Evolutionary conservation across 2,888 invertebrate genomes (phyloP).

Genomic region (Mesochorus sp.): DNA sequence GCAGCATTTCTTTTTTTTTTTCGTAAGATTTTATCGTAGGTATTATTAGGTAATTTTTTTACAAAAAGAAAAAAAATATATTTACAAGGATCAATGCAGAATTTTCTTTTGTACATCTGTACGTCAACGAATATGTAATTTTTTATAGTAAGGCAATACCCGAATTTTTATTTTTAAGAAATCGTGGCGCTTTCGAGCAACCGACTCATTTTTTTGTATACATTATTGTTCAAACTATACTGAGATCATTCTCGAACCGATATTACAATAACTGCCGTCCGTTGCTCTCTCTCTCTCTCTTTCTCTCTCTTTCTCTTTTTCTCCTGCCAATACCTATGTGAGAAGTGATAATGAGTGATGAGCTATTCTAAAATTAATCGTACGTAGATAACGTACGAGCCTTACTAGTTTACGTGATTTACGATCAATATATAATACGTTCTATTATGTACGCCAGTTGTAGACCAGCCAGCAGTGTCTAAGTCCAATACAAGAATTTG

Average conservation of each 20-base stretch:
- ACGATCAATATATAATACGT: not conserved
- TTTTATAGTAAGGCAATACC: conserved; percentile 28
- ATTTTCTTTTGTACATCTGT: conserved; percentile 7
- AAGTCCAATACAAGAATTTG: conserved; percentile 8
- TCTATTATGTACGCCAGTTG: not conserved
- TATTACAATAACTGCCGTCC: too few relatives aligned
- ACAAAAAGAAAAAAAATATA: conserved; percentile 13
- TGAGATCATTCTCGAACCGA: too few relatives aligned
- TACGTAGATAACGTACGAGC: conserved; percentile 68
- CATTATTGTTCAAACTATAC: not conserved
- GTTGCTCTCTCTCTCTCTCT: not conserved
- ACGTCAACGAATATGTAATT: not conserved
- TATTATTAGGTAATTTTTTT: conserved; percentile 41
- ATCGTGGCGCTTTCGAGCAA: not conserved
- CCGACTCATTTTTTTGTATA: not conserved
- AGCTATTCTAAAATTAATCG: conserved; percentile 71
- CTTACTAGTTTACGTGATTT: conserved; percentile 75
- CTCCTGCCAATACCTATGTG: conserved; percentile 10
- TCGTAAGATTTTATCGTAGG: conserved; percentile 69
- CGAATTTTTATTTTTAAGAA: conserved; percentile 52
- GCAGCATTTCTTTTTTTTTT: conserved; percentile 50
- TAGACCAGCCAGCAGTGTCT: too few relatives aligned
- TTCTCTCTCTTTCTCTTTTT: not conserved
- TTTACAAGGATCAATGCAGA: not conserved
- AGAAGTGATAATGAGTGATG: conserved; percentile 71